Evolutionary conservation across 2,888 invertebrate genomes (phyloP).

Genomic region (Dasysyrphus albostriatus): DNA sequence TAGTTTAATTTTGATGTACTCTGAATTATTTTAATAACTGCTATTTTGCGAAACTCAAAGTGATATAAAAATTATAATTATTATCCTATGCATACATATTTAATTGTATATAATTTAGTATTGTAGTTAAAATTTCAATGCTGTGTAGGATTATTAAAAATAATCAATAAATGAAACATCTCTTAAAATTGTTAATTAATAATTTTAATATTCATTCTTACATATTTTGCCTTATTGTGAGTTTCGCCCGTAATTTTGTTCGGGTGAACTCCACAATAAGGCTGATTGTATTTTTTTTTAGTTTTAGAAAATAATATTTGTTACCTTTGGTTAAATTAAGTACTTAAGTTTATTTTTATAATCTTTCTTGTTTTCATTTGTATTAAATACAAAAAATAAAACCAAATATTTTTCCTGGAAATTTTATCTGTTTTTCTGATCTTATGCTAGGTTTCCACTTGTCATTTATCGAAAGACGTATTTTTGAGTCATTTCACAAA

Average conservation of each 20-base stretch:
- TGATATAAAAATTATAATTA: not conserved
- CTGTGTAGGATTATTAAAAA: not conserved
- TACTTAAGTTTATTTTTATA: slow-evolving; percentile 14
- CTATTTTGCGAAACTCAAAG: not conserved
- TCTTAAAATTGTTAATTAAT: not conserved
- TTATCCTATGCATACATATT: not conserved
- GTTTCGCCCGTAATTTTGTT: no score
- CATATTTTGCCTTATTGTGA: no score
- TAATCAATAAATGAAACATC: not conserved
- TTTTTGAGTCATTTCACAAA: no score
- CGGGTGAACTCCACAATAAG: no score
- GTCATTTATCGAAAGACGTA: no score
- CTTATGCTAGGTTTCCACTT: not conserved
- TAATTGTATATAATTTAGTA: not conserved
- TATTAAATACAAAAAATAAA: not conserved
- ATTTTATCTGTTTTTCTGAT: not conserved
- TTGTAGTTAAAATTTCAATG: not conserved
- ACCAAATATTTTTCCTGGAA: not conserved
- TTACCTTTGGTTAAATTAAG: not conserved
- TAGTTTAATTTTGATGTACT: not conserved
- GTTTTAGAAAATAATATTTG: not conserved
- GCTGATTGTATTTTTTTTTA: not conserved
- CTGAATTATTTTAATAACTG: not conserved
- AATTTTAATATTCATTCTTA: no score
- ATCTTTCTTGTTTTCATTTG: slow-evolving; percentile 16